A percentile compares a stretch with the other conserved stretches of the same genome.
These are phyloP conservation scores for Tuberolachnus salignus DNA, from an alignment of 2,888 invertebrate genomes.

Conservation along the genomic window DNA sequence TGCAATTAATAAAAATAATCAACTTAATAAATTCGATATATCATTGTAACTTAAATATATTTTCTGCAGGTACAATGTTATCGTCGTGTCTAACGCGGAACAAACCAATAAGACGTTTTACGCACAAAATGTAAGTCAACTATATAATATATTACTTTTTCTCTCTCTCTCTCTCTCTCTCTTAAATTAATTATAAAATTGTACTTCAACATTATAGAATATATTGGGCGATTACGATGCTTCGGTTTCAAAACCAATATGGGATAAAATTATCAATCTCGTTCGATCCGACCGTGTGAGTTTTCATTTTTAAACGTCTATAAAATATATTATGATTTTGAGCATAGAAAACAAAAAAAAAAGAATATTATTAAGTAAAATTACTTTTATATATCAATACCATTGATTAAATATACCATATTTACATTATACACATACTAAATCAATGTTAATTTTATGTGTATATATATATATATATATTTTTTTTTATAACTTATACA, in stretches of 20 bases:
- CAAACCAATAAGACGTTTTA: constrained; percentile 35
- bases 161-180: not conserved
- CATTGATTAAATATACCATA: no score
- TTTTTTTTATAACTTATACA: no score
- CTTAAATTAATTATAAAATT: not conserved
- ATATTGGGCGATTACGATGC: constrained; percentile 59
- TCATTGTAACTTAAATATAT: no score
- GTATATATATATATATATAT: no score
- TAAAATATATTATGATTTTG: no score
- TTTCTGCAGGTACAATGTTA: constrained; percentile 59
- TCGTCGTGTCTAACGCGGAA: constrained; percentile 57
- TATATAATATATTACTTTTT: not conserved
- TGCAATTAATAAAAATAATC: no score
- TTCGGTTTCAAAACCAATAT: constrained; percentile 58
- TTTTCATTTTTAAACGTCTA: not conserved
- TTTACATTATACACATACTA: no score
- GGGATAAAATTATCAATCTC: constrained; percentile 64
- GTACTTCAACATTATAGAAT: constrained; percentile 57
- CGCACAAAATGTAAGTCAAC: constrained; percentile 51
- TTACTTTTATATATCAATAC: no score
- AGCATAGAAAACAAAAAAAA: no score
- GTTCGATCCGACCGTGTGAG: constrained; percentile 64
- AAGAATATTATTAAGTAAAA: no score
- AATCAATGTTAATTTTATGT: no score
- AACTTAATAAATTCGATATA: no score